Conservation (phyloP, 2,888 invertebrate genomes). For the Synergus itoensis region DNA sequence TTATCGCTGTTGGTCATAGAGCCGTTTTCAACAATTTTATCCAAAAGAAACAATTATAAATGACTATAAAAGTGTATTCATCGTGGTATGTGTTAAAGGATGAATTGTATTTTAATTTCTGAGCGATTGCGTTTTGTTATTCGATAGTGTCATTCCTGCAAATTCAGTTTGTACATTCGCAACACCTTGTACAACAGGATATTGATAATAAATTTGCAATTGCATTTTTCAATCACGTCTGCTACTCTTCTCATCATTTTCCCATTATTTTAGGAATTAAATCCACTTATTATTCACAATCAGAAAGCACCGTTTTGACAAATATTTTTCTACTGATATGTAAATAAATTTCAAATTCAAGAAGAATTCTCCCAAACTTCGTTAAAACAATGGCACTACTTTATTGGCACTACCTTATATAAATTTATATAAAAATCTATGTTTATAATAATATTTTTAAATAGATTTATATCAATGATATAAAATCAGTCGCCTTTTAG, state of each 20-base stretch:
- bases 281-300: not conserved
- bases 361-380: not conserved
- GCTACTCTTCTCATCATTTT: not conserved
- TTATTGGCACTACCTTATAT: not conserved
- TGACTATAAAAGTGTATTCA: conserved; percentile 22
- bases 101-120: conserved; percentile 29
- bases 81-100: conserved; percentile 15
- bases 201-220: conserved; percentile 67
- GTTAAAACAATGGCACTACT: conserved; percentile 18
- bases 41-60: conserved; percentile 28
- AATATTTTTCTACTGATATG: too few relatives aligned
- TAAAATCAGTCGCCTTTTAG: not conserved
- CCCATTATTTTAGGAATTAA: not conserved
- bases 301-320: too few relatives aligned
- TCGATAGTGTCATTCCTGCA: conserved; percentile 8
- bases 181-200: conserved; percentile 61
- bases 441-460: not conserved
- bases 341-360: not conserved
- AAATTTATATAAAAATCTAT: conserved; percentile 6
- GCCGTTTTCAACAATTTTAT: conserved; percentile 21
- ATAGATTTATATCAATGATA: not conserved
- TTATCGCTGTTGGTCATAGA: conserved; percentile 25
- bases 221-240: conserved; percentile 60
- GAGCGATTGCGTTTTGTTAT: conserved; percentile 22
- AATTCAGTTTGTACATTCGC: conserved; percentile 49